Conservation (phyloP, 30 jellyfish, hydroid and myxozoan species). For the Pseudorhiza aurosa region DNA sequence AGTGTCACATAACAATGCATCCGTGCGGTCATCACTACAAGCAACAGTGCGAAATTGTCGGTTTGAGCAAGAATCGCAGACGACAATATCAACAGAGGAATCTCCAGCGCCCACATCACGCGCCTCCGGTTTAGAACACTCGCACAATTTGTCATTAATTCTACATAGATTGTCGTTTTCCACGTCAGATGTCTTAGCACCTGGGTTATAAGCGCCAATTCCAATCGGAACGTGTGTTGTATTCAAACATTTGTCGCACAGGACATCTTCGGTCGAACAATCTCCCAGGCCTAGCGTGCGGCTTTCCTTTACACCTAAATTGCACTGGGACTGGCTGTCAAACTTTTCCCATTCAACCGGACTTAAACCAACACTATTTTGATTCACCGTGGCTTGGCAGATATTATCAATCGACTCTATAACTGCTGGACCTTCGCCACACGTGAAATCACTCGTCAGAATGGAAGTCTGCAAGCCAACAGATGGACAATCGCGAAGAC, state of each 20-base stretch:
- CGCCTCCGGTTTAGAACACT: slow-evolving; percentile 59
- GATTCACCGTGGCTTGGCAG: slow-evolving; percentile 12
- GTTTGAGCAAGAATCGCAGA: slow-evolving; percentile 78
- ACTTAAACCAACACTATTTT: slow-evolving; percentile 13
- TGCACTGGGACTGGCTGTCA: slow-evolving; percentile 12
- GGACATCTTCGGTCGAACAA: slow-evolving; percentile 46
- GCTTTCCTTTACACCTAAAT: slow-evolving; percentile 37
- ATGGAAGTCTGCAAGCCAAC: slow-evolving; percentile 18
- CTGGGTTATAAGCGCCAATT: slow-evolving; percentile 69
- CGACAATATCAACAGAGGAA: slow-evolving; percentile 32
- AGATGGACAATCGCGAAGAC: neutral
- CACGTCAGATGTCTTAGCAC: neutral
- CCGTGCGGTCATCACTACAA: slow-evolving; percentile 58
- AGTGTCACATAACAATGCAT: slow-evolving; percentile 24
- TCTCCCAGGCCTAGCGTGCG: slow-evolving; percentile 78
- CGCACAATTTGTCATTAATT: slow-evolving; percentile 80
- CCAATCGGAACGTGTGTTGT: slow-evolving; percentile 40
- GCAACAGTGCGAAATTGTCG: slow-evolving; percentile 38
- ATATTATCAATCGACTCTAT: slow-evolving; percentile 9
- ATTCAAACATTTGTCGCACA: slow-evolving; percentile 73
- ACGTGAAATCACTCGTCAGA: slow-evolving; percentile 56
- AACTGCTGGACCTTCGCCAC: slow-evolving; percentile 81
- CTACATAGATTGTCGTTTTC: slow-evolving; percentile 51
- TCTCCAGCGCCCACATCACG: slow-evolving; percentile 68
- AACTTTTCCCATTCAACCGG: slow-evolving; percentile 41